A percentile compares a stretch with the other conserved stretches of the same genome.
Evolutionary conservation across 2,797 vertebrate genomes (phyloP).

Genomic region (Halcyon chelicuti): DNA sequence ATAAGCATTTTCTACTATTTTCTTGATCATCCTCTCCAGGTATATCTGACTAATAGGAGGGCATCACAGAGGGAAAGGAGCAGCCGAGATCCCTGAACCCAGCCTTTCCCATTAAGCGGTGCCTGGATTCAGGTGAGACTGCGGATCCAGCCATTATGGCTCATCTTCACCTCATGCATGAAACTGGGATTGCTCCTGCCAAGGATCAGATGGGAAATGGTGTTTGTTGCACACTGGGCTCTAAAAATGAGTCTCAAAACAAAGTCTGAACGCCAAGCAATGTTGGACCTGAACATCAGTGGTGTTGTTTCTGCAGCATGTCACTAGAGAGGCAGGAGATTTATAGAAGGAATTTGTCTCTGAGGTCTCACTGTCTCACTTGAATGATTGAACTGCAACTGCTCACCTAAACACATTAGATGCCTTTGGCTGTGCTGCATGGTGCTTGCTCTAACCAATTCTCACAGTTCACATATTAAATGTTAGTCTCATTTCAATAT

Average conservation of each 20-base stretch:
- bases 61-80: neutral
- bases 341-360: neutral
- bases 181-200: neutral
- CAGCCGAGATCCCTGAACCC: accelerated
- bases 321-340: neutral
- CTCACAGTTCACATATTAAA: neutral
- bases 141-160: neutral
- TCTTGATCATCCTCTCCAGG: neutral
- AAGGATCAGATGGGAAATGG: neutral
- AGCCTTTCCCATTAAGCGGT: neutral
- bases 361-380: neutral
- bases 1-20: neutral
- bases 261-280: neutral
- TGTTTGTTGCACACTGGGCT: neutral
- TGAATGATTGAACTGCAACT: neutral
- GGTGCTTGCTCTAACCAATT: neutral
- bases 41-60: neutral
- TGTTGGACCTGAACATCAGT: neutral
- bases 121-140: neutral
- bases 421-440: neutral
- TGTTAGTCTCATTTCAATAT: neutral
- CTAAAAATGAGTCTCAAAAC: neutral
- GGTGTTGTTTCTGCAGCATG: neutral
- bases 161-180: neutral
- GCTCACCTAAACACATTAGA: neutral